Conservation (phyloP, 1,140 invertebrate genomes). For the Apocrypta bakeri region DNA sequence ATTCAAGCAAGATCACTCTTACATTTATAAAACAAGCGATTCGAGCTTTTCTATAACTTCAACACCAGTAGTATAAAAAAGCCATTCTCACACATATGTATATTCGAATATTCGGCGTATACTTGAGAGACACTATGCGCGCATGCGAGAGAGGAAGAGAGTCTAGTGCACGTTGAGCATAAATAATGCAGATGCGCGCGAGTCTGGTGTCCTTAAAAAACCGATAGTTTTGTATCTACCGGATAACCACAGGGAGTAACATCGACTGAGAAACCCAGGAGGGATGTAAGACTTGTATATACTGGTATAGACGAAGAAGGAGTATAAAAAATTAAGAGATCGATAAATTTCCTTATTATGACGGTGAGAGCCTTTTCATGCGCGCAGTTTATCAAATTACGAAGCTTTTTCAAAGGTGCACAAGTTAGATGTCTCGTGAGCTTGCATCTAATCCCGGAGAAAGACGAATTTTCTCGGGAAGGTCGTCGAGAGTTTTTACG, state of each 20-base stretch:
- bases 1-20: neutral
- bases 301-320: neutral
- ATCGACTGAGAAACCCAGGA: neutral
- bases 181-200: constrained; percentile 16
- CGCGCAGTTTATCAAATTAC: constrained; percentile 36
- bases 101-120: constrained; percentile 26
- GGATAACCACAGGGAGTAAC: neutral
- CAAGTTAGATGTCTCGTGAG: too few species aligned
- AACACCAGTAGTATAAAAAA: neutral
- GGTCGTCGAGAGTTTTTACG: neutral
- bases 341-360: constrained; percentile 35
- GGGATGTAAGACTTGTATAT: neutral
- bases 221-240: constrained; percentile 4
- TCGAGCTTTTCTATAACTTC: neutral
- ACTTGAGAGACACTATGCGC: neutral
- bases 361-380: neutral
- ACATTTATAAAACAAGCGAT: neutral
- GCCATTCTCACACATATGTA: neutral
- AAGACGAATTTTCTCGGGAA: neutral
- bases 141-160: neutral
- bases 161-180: constrained; percentile 20
- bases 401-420: neutral
- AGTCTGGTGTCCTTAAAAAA: neutral
- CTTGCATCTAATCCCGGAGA: neutral
- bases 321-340: constrained; percentile 31